Conservation (phyloP, 1,140 invertebrate genomes). For the Brachionus calyciflorus region DNA sequence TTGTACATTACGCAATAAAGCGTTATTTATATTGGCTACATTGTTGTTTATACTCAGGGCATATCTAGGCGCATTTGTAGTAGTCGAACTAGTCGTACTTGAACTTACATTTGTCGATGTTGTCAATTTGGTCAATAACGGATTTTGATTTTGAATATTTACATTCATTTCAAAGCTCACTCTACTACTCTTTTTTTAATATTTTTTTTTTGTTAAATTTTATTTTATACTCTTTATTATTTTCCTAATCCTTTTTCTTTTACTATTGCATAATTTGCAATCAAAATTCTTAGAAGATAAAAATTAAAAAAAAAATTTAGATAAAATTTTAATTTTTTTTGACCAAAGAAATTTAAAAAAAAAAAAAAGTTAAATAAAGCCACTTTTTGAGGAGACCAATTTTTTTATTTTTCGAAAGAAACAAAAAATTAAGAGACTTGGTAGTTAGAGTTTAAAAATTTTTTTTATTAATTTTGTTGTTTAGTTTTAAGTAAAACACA, state of each 20-base stretch:
- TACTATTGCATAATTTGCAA: constrained; percentile 39
- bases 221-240: too few relatives aligned
- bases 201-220: too few relatives aligned
- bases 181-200: background rate
- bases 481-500: too few relatives aligned
- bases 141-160: constrained; percentile 42
- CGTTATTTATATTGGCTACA: constrained; percentile 40
- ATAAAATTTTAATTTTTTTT: background rate
- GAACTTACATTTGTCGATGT: background rate
- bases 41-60: constrained; percentile 33
- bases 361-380: constrained; percentile 18
- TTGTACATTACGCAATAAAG: constrained; percentile 4
- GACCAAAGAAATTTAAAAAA: background rate
- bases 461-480: too few relatives aligned
- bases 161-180: constrained; percentile 17
- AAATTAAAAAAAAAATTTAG: constrained; percentile 11
- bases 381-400: too few relatives aligned
- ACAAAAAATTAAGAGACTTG: too few relatives aligned
- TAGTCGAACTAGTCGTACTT: background rate
- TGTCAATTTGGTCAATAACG: constrained; percentile 3
- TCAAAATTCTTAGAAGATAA: constrained; percentile 30
- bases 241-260: background rate
- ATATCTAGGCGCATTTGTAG: constrained; percentile 1
- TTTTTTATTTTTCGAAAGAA: too few relatives aligned
- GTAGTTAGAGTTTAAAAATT: too few relatives aligned